Evolutionary conservation across 2,888 invertebrate genomes (phyloP), one percentile per base, ranked within the genome.

Genomic region (Ramazzottius varieornatus): DNA sequence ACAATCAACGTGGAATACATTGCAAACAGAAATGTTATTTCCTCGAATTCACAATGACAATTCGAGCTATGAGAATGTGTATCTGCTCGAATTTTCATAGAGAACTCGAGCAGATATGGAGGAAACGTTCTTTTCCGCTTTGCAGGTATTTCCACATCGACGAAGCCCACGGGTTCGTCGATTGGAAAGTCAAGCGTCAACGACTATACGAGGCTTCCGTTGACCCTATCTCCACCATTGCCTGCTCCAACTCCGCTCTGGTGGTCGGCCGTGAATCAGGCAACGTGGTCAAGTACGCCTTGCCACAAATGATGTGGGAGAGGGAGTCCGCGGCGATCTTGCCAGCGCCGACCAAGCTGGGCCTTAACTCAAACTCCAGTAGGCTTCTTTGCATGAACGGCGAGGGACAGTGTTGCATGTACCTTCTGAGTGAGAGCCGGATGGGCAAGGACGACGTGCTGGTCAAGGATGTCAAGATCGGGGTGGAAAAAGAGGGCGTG

Each of bases 81-180:
- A n/a, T n/a, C n/a, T n/a, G n/a, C n/a, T n/a, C n/a, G n/a, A n/a
- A n/a, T n/a, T n/a, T n/a, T n/a, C n/a, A n/a, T n/a, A n/a, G n/a
- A n/a, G n/a, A n/a, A n/a, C n/a, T n/a, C n/a, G n/a, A n/a, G n/a
- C n/a, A n/a, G n/a, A n/a, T n/a, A n/a, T n/a, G n/a, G n/a, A n/a
- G n/a, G n/a, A n/a, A n/a, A n/a, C n/a, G n/a, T n/a, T n/a, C n/a
- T n/a, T n/a, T n/a, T 40, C 8, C 8, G 8, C 20, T 8, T 54
- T 54, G 54, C 29, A 54, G 54, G 54, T 54, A 54, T 29, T 54
- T 54, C 29, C 54, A 54, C 54, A 29, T 54, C 4, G 54, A 54
- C 54, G 54, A 54, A 4, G 13, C 54, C 24, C 54, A 54, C 29
- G 54, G 54, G 8, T 54, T 54, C 54, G 24, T 54, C 24, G 54